Evolutionary conservation across 2,113 vertebrate genomes (phyloP), one percentile per base, ranked within the genome.

Genomic region (Hypomesus transpacificus): DNA sequence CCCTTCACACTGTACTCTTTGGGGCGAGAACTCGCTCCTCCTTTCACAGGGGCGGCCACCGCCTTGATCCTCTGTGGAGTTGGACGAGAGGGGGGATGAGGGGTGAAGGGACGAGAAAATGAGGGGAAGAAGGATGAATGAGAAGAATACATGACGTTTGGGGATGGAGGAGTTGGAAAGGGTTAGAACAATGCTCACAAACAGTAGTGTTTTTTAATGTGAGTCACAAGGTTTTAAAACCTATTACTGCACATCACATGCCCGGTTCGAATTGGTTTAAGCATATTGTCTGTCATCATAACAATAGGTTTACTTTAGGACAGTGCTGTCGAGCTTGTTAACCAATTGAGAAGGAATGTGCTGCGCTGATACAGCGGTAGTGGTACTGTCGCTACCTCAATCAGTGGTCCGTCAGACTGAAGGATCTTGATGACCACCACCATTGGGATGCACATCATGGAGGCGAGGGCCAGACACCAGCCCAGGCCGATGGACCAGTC

Each of bases 371-470:
- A 3, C 22, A 61, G 6, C 4, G 3, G 54, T n/a, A 17, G 24
- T 6, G 58, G 24, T n/a, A 3, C 16, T 14, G 20, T 34, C 14
- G 5, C 92, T 85, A 98, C 97, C 95, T 98, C 95, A 11, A 96
- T 94, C 76, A 99, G 89, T 0, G 96, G 91, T 71, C 97, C 97
- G 31, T 97, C 94, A 3, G 95, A 95, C 84, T 91, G 94, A 74
- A 95, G 82, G 89, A 99, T 94, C 89, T 95, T 95, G 87, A 98
- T 91, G 83, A 95, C 91, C 87, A 96, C 91, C 80, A 97, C 95
- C 93, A 98, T 86, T 58, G 97, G 97, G 92, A 99, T 94, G 77
- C 96, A 99, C 77, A 98, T 86, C 95, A 99, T 99, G 82, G 97
- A 99, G 80, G 94, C 80, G 75, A 99, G 90, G 61, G 97, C 97